Conservation (phyloP, 2,113 vertebrate species). For the Centropus unirufus region DNA sequence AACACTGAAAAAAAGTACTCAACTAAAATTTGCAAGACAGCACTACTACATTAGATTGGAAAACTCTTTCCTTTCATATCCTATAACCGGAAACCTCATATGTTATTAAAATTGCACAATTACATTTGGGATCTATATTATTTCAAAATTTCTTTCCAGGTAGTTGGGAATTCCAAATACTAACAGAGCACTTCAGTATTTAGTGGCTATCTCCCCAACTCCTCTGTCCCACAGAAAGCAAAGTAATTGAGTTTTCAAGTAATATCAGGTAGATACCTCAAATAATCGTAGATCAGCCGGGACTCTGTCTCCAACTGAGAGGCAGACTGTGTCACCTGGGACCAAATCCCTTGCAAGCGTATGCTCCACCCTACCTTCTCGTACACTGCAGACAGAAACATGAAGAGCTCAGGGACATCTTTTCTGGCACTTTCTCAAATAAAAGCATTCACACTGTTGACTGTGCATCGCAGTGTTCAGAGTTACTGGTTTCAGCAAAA, state of each 20-base stretch:
- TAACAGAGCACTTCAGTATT: background rate
- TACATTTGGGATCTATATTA: background rate
- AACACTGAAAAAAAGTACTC: background rate
- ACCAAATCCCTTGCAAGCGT: conserved; percentile 93
- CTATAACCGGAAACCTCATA: background rate
- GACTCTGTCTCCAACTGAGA: conserved; percentile 94
- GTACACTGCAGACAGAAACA: conserved; percentile 75
- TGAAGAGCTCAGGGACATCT: background rate
- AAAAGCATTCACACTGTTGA: background rate
- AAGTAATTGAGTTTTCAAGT: background rate
- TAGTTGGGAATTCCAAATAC: background rate
- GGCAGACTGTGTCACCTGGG: conserved; percentile 94
- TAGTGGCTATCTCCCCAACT: background rate
- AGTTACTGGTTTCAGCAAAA: background rate
- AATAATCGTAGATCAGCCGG: conserved; percentile 94
- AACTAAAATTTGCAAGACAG: background rate
- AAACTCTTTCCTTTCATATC: background rate
- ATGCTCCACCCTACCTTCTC: conserved; percentile 90
- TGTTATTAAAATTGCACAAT: background rate
- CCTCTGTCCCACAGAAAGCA: background rate
- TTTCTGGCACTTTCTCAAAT: background rate
- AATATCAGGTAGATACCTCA: conserved; percentile 79
- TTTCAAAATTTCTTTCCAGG: background rate
- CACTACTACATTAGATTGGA: background rate
- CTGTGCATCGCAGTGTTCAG: rapidly evolving